Base-by-base conservation (phyloP, 2,888 invertebrate genomes). In the Stenodera caucasica region DNA sequence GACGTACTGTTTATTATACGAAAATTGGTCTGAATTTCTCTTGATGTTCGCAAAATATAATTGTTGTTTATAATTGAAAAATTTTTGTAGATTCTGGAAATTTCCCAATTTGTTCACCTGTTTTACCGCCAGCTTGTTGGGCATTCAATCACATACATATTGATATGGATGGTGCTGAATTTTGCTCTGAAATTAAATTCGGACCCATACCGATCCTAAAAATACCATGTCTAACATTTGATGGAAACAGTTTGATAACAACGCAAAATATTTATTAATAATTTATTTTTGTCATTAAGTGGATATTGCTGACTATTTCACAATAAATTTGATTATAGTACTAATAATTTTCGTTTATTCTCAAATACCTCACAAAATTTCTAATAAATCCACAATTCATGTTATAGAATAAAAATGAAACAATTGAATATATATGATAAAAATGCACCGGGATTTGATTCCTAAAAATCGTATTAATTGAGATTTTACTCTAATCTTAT, bases 141-240 rank as follows among this genome's bases (percentile, higher is more conserved):
- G 62, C 62, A 53, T 55, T 62, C 55, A 62, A 62, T 58, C 62
- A 53, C 51, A 58, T 62, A 21, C 62, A 62, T 54, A 49, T 55
- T 40, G 61, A 61, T 35, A 49, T 35, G 37, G 49, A 62, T 49
- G 45, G 52, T 49, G 53, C 53, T 29, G 58, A 61, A 58, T 54
- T 61, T 53, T 61, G 58, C 37, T 58, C 58, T 9, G 58, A 58
- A 61, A 50, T 58, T 40, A 45, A 58, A 51, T 51, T 61, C 14
- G 61, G 61, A 53, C 61, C 61, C 23, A 49, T 58, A 52, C 56
- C 61, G 23, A 55, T 61, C 21, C 21, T 55, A 11, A 58, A 62
- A 62, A 35, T 58, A 35, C 58, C 55, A 23, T 62, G 61, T 53
- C 23, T 61, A 21, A 49, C 35, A 49, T 58, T 53, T 37, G 51